These are phyloP conservation scores for Drosophila seguyi DNA, from an alignment of 1,140 invertebrate genomes.

Conservation along the genomic window DNA sequence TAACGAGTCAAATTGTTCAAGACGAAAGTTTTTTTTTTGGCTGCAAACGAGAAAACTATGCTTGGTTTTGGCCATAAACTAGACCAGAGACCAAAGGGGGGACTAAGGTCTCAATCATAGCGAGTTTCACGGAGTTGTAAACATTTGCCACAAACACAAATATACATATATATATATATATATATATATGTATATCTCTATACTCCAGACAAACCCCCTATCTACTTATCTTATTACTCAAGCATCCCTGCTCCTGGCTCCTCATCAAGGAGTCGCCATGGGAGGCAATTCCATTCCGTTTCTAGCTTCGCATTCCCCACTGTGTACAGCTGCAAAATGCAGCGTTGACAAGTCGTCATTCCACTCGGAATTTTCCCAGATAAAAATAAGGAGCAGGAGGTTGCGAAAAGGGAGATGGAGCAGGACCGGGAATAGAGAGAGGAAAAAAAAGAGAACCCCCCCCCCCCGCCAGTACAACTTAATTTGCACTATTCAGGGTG, in stretches of 20 bases:
- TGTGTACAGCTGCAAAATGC: constrained; percentile 64
- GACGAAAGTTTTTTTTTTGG: constrained; percentile 34
- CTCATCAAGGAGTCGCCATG: constrained; percentile 50
- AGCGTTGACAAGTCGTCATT: constrained; percentile 72
- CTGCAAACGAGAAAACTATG: background rate
- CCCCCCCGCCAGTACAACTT: constrained; percentile 57
- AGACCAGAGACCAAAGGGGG: background rate
- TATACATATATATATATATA: no score
- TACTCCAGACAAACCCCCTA: background rate
- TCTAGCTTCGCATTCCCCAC: constrained; percentile 40
- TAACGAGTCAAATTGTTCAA: constrained; percentile 60
- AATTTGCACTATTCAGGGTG: constrained; percentile 78
- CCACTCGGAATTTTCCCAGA: constrained; percentile 31
- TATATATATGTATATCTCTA: no score
- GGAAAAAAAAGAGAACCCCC: constrained; percentile 7
- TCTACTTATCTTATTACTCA: constrained; percentile 56
- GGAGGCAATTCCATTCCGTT: constrained; percentile 48
- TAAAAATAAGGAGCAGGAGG: background rate
- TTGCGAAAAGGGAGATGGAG: background rate
- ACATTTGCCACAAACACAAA: constrained; percentile 24
- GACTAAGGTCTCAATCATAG: constrained; percentile 15
- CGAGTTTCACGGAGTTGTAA: constrained; percentile 23
- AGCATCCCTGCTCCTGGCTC: constrained; percentile 3
- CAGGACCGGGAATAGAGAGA: no score
- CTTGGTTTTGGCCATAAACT: background rate